Percentiles rank a stretch among this genome's conserved stretches.
phyloP scores from a whole-genome alignment of 2,888 invertebrate species.

The Apotomis betuletana region DNA sequence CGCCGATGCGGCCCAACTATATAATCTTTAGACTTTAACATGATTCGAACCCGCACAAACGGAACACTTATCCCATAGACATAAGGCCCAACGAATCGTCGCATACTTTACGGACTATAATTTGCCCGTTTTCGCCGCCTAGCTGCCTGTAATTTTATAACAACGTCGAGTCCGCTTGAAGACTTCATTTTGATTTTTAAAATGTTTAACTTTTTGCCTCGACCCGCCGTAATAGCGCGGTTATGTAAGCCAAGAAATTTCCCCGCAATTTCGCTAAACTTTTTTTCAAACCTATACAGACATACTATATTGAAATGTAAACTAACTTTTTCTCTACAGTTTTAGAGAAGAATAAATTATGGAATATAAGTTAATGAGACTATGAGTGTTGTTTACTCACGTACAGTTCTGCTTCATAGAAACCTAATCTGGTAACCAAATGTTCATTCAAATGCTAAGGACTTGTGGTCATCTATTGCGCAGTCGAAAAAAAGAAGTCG shows the following conservation, averaged over 20 bases:
- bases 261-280: constrained; percentile 46
- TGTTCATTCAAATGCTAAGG: constrained; percentile 80
- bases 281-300: constrained; percentile 42
- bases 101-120: constrained; percentile 61
- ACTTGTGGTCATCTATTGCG: constrained; percentile 60
- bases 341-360: constrained; percentile 52
- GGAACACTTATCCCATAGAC: constrained; percentile 1
- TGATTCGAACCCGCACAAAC: constrained; percentile 1
- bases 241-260: constrained; percentile 53
- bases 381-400: constrained; percentile 69
- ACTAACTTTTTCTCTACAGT: constrained; percentile 49
- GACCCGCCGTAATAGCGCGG: constrained; percentile 57
- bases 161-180: constrained; percentile 65
- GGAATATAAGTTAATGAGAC: constrained; percentile 64
- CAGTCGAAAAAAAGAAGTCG: constrained; percentile 70
- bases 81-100: neutral
- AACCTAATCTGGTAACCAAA: constrained; percentile 82
- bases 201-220: constrained; percentile 57
- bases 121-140: constrained; percentile 79
- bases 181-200: constrained; percentile 71
- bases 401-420: constrained; percentile 68
- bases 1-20: constrained; percentile 60
- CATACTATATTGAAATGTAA: constrained; percentile 58
- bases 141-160: constrained; percentile 76
- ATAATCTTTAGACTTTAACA: constrained; percentile 24